Evolutionary conservation across 1,140 invertebrate species (phyloP).

Genomic region (Cydia splendana): DNA sequence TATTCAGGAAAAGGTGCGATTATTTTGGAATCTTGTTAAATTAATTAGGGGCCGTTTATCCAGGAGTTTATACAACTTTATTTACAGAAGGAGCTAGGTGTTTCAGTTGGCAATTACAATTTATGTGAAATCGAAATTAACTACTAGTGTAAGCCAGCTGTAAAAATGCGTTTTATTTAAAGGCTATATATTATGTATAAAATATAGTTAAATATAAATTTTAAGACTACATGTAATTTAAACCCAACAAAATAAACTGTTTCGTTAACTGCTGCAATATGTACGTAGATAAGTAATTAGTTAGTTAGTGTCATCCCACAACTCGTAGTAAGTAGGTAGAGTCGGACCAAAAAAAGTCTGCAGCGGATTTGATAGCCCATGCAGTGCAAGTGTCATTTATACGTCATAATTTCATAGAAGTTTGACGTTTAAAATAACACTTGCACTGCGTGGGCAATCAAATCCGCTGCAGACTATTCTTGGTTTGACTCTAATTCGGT

Average conservation of each 20-base stretch:
- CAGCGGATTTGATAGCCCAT: too few species aligned
- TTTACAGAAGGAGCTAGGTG: background rate
- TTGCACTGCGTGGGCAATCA: too few species aligned
- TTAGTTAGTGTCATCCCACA: too few species aligned
- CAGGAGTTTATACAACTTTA: background rate
- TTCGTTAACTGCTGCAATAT: too few species aligned
- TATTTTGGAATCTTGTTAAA: background rate
- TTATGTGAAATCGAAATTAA: background rate
- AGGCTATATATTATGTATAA: background rate
- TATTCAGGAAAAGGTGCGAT: conserved; percentile 3
- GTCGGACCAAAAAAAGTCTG: too few species aligned
- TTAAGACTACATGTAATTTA: background rate
- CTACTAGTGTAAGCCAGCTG: background rate
- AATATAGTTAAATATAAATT: background rate
- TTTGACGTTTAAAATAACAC: too few species aligned
- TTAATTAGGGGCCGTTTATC: background rate
- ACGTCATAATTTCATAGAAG: too few species aligned
- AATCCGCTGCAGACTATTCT: too few species aligned
- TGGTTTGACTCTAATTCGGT: too few species aligned
- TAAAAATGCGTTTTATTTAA: background rate
- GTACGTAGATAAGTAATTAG: too few species aligned
- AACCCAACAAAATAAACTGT: background rate
- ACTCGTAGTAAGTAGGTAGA: too few species aligned
- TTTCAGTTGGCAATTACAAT: background rate
- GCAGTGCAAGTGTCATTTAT: too few species aligned